A percentile compares a stretch with the other conserved stretches of the same genome.
Evolutionary conservation across 2,888 invertebrate genomes (phyloP).

Genomic region (Campopleginae sp.): DNA sequence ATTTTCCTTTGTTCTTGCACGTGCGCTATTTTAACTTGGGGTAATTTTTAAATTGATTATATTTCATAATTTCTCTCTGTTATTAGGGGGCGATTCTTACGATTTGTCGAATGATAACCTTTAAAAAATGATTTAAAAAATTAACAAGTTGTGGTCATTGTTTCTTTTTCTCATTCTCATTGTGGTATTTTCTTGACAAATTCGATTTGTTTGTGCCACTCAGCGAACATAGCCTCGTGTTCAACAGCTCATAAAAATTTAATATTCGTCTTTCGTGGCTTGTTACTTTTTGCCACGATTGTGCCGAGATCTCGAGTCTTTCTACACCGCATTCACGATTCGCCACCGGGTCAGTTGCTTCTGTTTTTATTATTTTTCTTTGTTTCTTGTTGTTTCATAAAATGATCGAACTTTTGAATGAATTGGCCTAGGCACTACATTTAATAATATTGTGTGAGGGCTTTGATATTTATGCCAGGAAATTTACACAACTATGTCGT

Average conservation of each 20-base stretch:
- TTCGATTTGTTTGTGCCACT: constrained; percentile 51
- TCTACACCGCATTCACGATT: constrained; percentile 40
- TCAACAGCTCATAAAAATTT: constrained; percentile 13
- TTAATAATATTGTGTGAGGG: constrained; percentile 61
- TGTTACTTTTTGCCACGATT: constrained; percentile 9
- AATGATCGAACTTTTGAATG: constrained; percentile 65
- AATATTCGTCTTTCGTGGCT: neutral
- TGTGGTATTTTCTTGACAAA: constrained; percentile 29
- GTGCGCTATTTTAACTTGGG: constrained; percentile 36
- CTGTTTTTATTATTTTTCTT: constrained; percentile 6
- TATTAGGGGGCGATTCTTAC: neutral
- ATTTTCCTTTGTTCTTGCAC: constrained; percentile 22
- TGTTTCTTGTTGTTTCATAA: constrained; percentile 19
- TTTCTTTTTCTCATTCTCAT: constrained; percentile 32
- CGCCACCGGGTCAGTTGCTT: constrained; percentile 24
- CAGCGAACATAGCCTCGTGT: constrained; percentile 16
- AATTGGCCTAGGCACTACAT: constrained; percentile 68
- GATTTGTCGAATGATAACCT: neutral
- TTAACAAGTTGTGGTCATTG: constrained; percentile 55
- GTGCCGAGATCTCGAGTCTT: constrained; percentile 30
- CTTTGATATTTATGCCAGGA: constrained; percentile 66
- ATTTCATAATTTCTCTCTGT: constrained; percentile 8
- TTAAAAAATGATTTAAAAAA: constrained; percentile 23
- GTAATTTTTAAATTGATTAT: constrained; percentile 39
- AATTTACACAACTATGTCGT: constrained; percentile 53